Base-by-base conservation (phyloP, 2,888 invertebrate species). In the Pandemis cinnamomeana region DNA sequence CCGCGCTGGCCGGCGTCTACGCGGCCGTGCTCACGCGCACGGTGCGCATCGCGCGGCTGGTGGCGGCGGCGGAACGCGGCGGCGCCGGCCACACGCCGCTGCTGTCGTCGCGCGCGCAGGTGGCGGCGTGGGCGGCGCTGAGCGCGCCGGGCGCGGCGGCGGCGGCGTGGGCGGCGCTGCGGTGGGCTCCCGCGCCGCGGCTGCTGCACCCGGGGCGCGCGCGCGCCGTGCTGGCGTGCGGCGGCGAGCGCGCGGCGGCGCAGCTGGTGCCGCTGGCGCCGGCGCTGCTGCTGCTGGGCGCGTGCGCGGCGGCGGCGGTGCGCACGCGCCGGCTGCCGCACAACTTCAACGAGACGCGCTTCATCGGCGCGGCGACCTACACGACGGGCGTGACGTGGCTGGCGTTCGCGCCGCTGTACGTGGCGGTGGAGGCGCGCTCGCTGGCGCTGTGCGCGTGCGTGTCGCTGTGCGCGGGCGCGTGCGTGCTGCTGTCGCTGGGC, bases 351-450 rank as follows among this genome's bases (percentile, higher is more conserved):
- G 97, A 97, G 85, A 95, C 96, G 0, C 95, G 95, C 82, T 95
- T 95, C 83, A 96, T 97, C 78, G 97, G 97, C 2, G 97, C 97
- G 83, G 96, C 97, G 41, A 97, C 97, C 96, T 97, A 96, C 90
- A 96, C 96, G 0, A 97, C 96, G 0, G 96, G 96, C 87, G 96
- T 97, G 62, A 96, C 96, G 76, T 97, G 97, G 97, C 92, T 96
- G 53, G 97, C 97, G 13, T 97, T 97, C 87, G 95, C 96, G 53
- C 96, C 97, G 20, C 96, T 97, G 79, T 97, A 97, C 95, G 76
- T 77, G 68, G 84, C 78, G 72, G 77, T 81, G 61, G 81, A 78
- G 70, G 79, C 91, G 95, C 85, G 85, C 80, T 77, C 84, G 76
- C 77, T 79, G 27, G 79, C 83, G 75, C 80, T 85, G 77, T 96